A percentile compares a stretch with the other conserved stretches of the same genome.
These are phyloP conservation scores for Homarus gammarus DNA, from an alignment of 2,888 invertebrate genomes.

Conservation along the genomic window DNA sequence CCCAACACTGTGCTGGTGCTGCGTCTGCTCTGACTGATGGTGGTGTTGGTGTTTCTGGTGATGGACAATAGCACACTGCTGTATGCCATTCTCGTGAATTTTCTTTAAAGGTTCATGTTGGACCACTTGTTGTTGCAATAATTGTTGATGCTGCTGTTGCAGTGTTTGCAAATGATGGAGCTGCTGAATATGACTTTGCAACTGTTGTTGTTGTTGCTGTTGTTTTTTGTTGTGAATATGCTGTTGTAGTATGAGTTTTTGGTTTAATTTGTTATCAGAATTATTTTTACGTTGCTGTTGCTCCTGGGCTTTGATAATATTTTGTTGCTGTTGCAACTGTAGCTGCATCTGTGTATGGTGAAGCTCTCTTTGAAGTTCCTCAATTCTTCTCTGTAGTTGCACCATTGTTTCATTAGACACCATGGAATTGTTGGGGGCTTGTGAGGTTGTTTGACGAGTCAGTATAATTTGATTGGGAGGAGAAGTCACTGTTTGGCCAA, in stretches of 20 bases:
- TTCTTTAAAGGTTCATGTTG: conserved; percentile 34
- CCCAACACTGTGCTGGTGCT: conserved; percentile 65
- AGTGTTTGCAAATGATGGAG: conserved; percentile 78
- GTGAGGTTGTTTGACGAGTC: conserved; percentile 11
- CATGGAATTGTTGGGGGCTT: conserved; percentile 18
- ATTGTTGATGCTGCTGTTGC: conserved; percentile 73
- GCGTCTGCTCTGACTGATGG: conserved; percentile 76
- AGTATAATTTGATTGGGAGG: conserved; percentile 18
- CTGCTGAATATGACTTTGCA: conserved; percentile 79
- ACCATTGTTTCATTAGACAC: conserved; percentile 81
- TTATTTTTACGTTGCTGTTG: conserved; percentile 57
- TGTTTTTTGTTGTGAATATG: conserved; percentile 76
- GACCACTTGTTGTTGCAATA: conserved; percentile 52
- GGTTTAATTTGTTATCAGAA: conserved; percentile 62
- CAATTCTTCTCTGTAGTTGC: conserved; percentile 92
- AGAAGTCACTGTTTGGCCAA: conserved; percentile 13
- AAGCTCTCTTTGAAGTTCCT: conserved; percentile 90
- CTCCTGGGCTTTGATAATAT: conserved; percentile 70
- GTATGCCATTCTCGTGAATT: conserved; percentile 34
- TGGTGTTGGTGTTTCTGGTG: conserved; percentile 76
- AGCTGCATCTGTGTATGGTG: conserved; percentile 85
- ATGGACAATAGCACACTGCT: conserved; percentile 61
- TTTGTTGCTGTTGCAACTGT: conserved; percentile 71
- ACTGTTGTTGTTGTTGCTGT: conserved; percentile 83
- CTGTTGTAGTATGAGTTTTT: conserved; percentile 69